Evolutionary conservation across 1,140 invertebrate genomes (phyloP), one percentile per base, ranked within the genome.

Genomic region (Mactra quadrangularis): DNA sequence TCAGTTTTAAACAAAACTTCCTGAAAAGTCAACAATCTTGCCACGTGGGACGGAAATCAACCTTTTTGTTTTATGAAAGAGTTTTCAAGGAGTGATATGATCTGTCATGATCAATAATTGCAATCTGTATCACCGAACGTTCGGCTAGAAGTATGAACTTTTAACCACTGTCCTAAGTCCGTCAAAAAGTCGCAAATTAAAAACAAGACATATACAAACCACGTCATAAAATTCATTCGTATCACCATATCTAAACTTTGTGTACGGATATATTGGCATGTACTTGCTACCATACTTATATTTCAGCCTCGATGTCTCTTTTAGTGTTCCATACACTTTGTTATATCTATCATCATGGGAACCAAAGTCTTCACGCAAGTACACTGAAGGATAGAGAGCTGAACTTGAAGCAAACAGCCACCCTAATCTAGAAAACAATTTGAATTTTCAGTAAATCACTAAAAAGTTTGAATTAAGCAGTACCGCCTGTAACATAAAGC

Each of bases 341-440:
- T 47, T 38, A 27, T 59, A 52, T 31, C 47, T 55, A 13, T 68
- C 78, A 1, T 33, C 29, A 0, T 71, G 52, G 15, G 27, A 47
- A 15, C 87, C 68, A 13, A 29, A 31, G 0, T 59, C 52, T 9
- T 71, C 25, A 2, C n/a, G 45, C 2, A 70, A 33, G 72, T 89
- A 89, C 38, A 87, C 87, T 0, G 79, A 66, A 35, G 88, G 88
- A 35, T 77, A 85, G 0, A 89, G 76, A 15, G 68, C 85, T 19
- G 81, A 76, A 68, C 84, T 88, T 1, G 27, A 29, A 13, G 72
- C 29, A 50, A 85, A 89, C 45, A 89, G 25, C 87, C 87, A 88
- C 3, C 38, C 22, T 59, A 88, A 33, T 35, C 87, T 89, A 45
- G n/a, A 78, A 41, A 27, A 47, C 15, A n/a, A n/a, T n/a, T n/a